Evolutionary conservation across 2,113 vertebrate species (phyloP), one percentile per base, ranked within the genome.

Genomic region (Onychostoma macrolepis): DNA sequence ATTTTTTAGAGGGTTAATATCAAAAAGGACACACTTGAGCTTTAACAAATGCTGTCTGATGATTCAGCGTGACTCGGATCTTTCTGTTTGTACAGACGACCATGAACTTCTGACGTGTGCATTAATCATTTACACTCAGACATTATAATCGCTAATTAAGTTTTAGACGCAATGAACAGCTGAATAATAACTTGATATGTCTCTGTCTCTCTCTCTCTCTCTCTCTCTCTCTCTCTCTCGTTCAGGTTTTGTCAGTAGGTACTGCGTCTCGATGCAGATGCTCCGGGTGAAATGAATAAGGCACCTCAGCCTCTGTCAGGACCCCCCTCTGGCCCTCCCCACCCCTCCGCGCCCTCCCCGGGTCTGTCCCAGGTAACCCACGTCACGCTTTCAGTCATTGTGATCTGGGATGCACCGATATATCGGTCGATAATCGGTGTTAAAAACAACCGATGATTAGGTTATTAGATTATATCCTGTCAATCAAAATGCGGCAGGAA

Each of bases 281-380:
- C 45, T 96, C 96, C 96, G 96, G 96, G 96, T 98, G 98, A 99
- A 98, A 99, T 99, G 98, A 99, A 98, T 96, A 99, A 99, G 98
- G 96, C 97, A 95, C 97, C 97, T 95, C 98, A 99, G 95, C 95
- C 98, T 96, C 96, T 97, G 97, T 97, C 96, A 93, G 97, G 96
- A 97, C 94, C 95, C 95, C 96, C 96, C 86, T 93, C 97, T 88
- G 94, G 94, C 95, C 95, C 96, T 83, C 95, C 93, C 93, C 95
- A 86, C 48, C 77, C 85, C 67, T 61, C 86, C 24, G 94, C 97
- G 95, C 96, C 97, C 89, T 98, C 97, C 96, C 98, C 97, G 0
- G 97, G 97, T 95, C 95, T 99, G 89, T 95, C 97, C 91, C 98
- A 98, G 97, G 98, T 99, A 96, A 36, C 19, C 24, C 79, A 30